A percentile compares a stretch with the other conserved stretches of the same genome.
Conservation (phyloP, 1,140 invertebrate genomes). For the Marisa cornuarietis region DNA sequence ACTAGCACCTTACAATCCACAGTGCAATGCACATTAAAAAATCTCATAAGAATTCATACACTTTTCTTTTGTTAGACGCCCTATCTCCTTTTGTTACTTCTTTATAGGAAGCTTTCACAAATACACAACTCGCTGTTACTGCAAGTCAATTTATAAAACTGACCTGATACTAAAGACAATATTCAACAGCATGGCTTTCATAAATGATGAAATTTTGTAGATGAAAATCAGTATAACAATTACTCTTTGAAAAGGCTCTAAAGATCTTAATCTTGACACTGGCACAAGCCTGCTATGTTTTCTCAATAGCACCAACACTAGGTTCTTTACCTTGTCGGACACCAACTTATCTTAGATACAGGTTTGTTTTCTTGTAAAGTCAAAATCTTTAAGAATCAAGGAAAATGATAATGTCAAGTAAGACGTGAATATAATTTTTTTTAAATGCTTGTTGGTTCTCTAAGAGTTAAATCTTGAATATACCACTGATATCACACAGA, state of each 20-base stretch:
- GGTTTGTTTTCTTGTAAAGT: conserved; percentile 71
- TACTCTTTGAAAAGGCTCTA: no score
- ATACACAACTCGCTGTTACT: no score
- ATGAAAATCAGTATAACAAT: no score
- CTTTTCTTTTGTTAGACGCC: not conserved
- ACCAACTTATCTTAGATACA: conserved; percentile 84
- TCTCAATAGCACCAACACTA: not conserved
- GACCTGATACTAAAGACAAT: no score
- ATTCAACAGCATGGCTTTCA: no score
- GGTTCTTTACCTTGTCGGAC: conserved; percentile 80
- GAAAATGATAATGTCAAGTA: not conserved
- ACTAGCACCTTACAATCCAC: not conserved
- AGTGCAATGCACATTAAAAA: not conserved
- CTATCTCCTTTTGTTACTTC: no score
- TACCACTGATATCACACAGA: not conserved
- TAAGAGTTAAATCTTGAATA: no score
- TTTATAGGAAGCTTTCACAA: no score
- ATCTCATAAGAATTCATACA: not conserved
- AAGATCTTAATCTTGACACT: no score
- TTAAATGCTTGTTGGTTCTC: no score
- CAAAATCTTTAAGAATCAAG: conserved; percentile 18
- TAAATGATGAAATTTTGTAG: no score
- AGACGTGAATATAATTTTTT: not conserved
- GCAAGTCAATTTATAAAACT: no score
- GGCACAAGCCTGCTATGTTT: not conserved